Percentiles rank a stretch among this genome's conserved stretches.
Conservation (phyloP, 2,797 vertebrate genomes). For the Hypotaenidia philippensis region DNA sequence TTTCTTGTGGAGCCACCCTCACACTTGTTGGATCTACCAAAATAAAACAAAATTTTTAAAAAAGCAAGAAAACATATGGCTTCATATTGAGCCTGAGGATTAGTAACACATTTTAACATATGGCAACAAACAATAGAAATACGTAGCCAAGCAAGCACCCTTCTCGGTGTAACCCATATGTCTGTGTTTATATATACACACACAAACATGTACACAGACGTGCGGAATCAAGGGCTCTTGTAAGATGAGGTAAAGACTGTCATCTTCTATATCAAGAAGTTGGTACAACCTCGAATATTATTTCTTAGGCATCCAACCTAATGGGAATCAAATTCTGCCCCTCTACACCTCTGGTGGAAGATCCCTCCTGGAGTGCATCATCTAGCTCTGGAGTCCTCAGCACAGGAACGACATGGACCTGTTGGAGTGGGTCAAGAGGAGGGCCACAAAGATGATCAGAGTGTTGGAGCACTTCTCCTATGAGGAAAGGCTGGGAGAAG, state of each 20-base stretch:
- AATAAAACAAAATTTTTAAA: neutral
- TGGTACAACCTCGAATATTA: neutral
- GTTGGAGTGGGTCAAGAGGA: neutral
- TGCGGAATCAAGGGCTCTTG: neutral
- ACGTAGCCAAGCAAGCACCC: neutral
- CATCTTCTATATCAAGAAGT: neutral
- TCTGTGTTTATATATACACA: neutral
- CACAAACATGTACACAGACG: fast-evolving
- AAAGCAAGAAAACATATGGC: neutral
- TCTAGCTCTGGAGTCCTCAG: neutral
- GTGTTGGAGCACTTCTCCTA: too few relatives aligned
- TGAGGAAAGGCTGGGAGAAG: too few relatives aligned
- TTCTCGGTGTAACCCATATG: neutral
- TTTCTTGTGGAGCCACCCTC: neutral
- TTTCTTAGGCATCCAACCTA: neutral
- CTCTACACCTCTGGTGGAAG: neutral
- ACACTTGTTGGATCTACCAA: neutral
- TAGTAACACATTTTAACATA: neutral
- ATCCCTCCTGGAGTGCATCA: neutral
- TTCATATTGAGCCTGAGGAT: neutral
- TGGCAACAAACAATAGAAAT: neutral
- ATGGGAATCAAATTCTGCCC: neutral
- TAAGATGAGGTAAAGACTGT: neutral
- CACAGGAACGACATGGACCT: neutral
- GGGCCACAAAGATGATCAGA: too few relatives aligned